phyloP scores from a whole-genome alignment of 2,113 vertebrate genomes.

The Lepisosteus oculatus region DNA sequence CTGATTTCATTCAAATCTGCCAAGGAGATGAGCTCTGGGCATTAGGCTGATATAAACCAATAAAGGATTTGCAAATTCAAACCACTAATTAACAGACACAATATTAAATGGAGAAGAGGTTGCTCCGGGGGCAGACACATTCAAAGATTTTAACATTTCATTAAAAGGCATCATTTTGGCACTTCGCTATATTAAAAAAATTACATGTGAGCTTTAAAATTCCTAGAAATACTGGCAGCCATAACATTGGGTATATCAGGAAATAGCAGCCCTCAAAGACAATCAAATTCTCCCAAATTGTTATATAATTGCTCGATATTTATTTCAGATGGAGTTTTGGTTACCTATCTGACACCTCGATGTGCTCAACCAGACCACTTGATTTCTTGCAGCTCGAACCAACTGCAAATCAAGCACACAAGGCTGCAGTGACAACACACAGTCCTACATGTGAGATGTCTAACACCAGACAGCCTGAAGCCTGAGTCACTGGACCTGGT shows the following conservation, averaged over 20 bases:
- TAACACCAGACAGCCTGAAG: neutral
- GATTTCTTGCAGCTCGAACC: too few species aligned
- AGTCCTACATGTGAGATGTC: neutral
- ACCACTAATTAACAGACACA: conserved; percentile 85
- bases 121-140: conserved; percentile 80
- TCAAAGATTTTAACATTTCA: conserved; percentile 81
- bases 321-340: neutral
- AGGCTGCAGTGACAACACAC: too few species aligned
- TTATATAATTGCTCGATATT: neutral
- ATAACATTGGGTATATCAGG: neutral
- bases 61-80: conserved; percentile 85
- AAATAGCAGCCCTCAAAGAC: neutral
- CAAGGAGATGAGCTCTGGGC: conserved; percentile 84
- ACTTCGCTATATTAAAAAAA: conserved; percentile 12
- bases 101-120: conserved; percentile 85
- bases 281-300: neutral
- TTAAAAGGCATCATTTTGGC: conserved; percentile 72
- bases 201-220: neutral
- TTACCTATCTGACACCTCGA: too few species aligned
- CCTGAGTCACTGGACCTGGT: neutral
- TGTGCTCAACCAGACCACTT: too few species aligned
- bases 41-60: conserved; percentile 82
- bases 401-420: too few species aligned
- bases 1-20: conserved; percentile 87
- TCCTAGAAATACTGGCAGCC: conserved; percentile 1